phyloP scores from a whole-genome alignment of 2,113 vertebrate species.

The Rhinoderma darwinii region DNA sequence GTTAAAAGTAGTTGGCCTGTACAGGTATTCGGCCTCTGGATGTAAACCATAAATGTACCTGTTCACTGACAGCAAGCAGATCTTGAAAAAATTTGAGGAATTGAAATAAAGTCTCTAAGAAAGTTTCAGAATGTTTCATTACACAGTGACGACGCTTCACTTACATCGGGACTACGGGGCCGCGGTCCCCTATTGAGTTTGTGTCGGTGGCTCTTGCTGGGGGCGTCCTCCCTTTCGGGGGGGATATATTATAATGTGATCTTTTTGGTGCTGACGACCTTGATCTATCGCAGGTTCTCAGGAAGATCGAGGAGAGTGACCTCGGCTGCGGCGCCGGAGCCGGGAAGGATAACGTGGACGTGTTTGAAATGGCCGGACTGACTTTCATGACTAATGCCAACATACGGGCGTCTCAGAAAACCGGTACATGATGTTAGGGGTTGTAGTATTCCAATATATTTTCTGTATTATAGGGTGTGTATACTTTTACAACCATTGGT shows the following conservation, averaged over 20 bases:
- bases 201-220: too few species aligned
- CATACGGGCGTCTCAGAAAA: conserved; percentile 63
- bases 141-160: too few species aligned
- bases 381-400: conserved; percentile 90
- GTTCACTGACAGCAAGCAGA: too few species aligned
- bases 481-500: too few species aligned
- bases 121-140: too few species aligned
- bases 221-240: too few species aligned
- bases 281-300: conserved; percentile 73
- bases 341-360: conserved; percentile 80
- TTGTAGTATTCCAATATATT: background rate
- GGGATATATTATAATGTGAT: background rate
- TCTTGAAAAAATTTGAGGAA: too few species aligned
- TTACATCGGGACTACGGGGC: too few species aligned
- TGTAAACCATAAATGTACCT: too few species aligned
- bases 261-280: background rate
- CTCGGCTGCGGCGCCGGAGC: conserved; percentile 91
- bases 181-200: too few species aligned
- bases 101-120: too few species aligned
- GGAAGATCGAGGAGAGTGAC: conserved; percentile 82
- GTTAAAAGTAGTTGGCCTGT: background rate
- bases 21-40: background rate
- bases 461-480: background rate
- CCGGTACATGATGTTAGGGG: conserved; percentile 62
- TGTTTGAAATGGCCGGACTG: conserved; percentile 85